phyloP scores from a whole-genome alignment of 2,888 invertebrate genomes.

The Drosophila buzzatii region DNA sequence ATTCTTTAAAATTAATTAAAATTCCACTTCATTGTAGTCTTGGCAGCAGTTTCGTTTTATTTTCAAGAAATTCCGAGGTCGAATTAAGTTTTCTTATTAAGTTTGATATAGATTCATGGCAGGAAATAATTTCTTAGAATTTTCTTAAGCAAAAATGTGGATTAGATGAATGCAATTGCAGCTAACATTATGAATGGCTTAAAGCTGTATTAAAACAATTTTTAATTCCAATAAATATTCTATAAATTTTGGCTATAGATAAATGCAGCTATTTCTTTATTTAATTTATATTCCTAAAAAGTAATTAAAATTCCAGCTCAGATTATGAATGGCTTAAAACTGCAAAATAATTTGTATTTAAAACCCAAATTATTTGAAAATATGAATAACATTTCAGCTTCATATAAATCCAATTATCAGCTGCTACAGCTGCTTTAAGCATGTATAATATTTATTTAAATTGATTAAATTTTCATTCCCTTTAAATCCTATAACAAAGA shows the following conservation, averaged over 20 bases:
- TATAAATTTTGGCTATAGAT: too few species aligned
- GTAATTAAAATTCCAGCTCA: neutral
- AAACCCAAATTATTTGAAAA: neutral
- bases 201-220: too few species aligned
- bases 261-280: too few species aligned
- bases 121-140: too few species aligned
- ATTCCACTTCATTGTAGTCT: too few species aligned
- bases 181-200: neutral
- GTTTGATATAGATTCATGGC: too few species aligned
- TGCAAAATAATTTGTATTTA: neutral
- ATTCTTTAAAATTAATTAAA: neutral
- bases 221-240: too few species aligned
- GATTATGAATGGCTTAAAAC: neutral
- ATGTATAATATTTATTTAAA: neutral
- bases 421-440: neutral
- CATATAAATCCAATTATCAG: neutral
- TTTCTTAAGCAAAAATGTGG: neutral
- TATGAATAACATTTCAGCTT: neutral
- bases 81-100: too few species aligned
- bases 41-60: too few species aligned
- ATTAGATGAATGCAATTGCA: neutral
- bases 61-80: too few species aligned
- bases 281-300: too few species aligned
- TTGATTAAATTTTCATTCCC: neutral
- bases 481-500: neutral